These are phyloP conservation scores for Thalassaphorura encarpata DNA, from an alignment of 1,140 invertebrate genomes.

Conservation along the genomic window DNA sequence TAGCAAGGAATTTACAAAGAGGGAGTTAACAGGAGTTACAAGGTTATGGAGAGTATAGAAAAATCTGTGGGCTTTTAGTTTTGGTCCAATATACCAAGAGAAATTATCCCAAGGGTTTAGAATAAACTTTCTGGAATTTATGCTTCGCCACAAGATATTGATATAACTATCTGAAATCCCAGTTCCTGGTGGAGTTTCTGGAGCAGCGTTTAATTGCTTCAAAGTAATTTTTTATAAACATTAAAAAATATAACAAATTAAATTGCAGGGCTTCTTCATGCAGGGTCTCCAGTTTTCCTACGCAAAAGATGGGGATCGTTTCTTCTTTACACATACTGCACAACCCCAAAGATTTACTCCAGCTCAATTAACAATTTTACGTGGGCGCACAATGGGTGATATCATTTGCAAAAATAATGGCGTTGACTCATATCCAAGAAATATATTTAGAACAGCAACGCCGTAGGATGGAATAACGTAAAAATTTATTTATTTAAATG, in stretches of 20 bases:
- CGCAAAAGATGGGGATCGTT: constrained; percentile 16
- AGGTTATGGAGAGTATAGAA: constrained; percentile 45
- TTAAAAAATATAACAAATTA: too few species aligned
- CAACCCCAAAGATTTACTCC: constrained; percentile 34
- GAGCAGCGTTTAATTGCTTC: constrained; percentile 43
- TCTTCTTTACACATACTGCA: constrained; percentile 30
- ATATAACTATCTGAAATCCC: constrained; percentile 46
- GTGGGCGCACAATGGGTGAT: constrained; percentile 22
- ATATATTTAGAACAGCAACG: constrained; percentile 21
- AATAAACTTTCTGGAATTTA: constrained; percentile 24
- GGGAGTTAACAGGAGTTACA: constrained; percentile 56
- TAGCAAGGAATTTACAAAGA: constrained; percentile 42
- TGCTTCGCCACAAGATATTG: constrained; percentile 38
- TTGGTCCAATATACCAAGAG: constrained; percentile 61
- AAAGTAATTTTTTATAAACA: constrained; percentile 36
- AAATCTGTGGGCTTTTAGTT: constrained; percentile 47
- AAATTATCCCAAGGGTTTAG: constrained; percentile 40
- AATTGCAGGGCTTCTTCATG: too few species aligned
- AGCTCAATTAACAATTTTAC: constrained; percentile 9
- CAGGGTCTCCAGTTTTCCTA: too few species aligned
- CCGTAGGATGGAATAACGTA: too few species aligned
- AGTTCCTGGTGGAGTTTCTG: constrained; percentile 40
- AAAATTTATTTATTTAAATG: too few species aligned
- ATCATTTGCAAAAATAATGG: constrained; percentile 29
- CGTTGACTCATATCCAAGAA: constrained; percentile 10